Percentiles rank a stretch among this genome's conserved stretches.
phyloP scores from a whole-genome alignment of 92 coral and sea anemone species.

The Zoanthus solanderi region DNA sequence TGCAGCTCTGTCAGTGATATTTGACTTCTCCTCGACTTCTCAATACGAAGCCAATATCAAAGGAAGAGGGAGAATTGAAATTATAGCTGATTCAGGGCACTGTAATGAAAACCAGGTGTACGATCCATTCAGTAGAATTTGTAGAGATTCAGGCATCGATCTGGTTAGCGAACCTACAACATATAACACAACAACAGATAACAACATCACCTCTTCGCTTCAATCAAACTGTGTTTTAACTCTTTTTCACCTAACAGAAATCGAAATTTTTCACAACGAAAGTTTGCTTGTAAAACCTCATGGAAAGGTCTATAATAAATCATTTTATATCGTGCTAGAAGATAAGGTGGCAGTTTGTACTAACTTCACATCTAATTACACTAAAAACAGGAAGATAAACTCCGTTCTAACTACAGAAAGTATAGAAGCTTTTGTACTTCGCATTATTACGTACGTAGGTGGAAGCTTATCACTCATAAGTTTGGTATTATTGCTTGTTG shows the following conservation, averaged over 20 bases:
- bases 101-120: neutral
- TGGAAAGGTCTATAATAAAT: neutral
- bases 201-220: neutral
- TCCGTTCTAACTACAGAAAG: neutral
- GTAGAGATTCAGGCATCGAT: neutral
- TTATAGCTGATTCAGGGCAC: constrained; percentile 9
- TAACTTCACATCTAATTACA: neutral
- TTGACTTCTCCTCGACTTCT: constrained; percentile 11
- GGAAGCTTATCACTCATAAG: neutral
- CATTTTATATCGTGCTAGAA: neutral
- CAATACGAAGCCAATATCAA: neutral
- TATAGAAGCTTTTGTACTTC: neutral
- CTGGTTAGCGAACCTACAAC: neutral
- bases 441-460: constrained; percentile 28
- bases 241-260: neutral
- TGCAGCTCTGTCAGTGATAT: neutral
- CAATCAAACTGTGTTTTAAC: neutral
- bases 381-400: neutral
- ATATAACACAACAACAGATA: neutral
- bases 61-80: neutral
- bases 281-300: constrained; percentile 12
- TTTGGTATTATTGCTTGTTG: neutral
- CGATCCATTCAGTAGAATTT: constrained; percentile 6
- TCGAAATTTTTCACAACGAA: neutral
- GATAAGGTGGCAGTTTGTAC: neutral